A percentile compares a stretch with the other conserved stretches of the same genome.
These are phyloP conservation scores for Hestina assimilis DNA, from an alignment of 1,140 invertebrate species.

Conservation along the genomic window DNA sequence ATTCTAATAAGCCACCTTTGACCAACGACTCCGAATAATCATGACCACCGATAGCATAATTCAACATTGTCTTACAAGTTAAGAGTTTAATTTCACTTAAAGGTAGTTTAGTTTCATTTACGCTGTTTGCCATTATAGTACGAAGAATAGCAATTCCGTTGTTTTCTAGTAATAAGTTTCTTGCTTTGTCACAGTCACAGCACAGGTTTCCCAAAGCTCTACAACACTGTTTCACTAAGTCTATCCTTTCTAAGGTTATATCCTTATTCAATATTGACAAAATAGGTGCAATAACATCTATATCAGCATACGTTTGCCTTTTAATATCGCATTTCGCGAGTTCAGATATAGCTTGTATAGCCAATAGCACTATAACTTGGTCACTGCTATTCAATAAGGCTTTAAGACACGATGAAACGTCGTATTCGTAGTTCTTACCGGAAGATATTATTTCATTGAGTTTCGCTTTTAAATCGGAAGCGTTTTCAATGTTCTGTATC, in stretches of 20 bases:
- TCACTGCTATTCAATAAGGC: constrained; percentile 53
- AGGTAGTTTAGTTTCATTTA: constrained; percentile 31
- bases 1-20: constrained; percentile 82
- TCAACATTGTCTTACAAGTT: constrained; percentile 83
- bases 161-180: constrained; percentile 81
- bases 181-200: constrained; percentile 88
- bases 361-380: constrained; percentile 53
- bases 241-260: constrained; percentile 65
- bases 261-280: constrained; percentile 75
- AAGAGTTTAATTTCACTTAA: constrained; percentile 65
- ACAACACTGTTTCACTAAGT: constrained; percentile 84
- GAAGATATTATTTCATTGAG: constrained; percentile 58
- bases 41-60: constrained; percentile 88
- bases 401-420: constrained; percentile 64
- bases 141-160: constrained; percentile 80
- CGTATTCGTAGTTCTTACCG: constrained; percentile 61
- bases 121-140: constrained; percentile 59
- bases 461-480: constrained; percentile 59
- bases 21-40: constrained; percentile 82
- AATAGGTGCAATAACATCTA: constrained; percentile 80
- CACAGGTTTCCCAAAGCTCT: constrained; percentile 92
- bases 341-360: constrained; percentile 84
- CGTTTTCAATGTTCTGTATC: constrained; percentile 55
- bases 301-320: constrained; percentile 81
- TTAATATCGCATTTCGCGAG: constrained; percentile 84